Percentiles rank a stretch among this genome's conserved stretches.
These are phyloP conservation scores for Centropristis striata DNA, from an alignment of 2,113 vertebrate species.

Conservation along the genomic window DNA sequence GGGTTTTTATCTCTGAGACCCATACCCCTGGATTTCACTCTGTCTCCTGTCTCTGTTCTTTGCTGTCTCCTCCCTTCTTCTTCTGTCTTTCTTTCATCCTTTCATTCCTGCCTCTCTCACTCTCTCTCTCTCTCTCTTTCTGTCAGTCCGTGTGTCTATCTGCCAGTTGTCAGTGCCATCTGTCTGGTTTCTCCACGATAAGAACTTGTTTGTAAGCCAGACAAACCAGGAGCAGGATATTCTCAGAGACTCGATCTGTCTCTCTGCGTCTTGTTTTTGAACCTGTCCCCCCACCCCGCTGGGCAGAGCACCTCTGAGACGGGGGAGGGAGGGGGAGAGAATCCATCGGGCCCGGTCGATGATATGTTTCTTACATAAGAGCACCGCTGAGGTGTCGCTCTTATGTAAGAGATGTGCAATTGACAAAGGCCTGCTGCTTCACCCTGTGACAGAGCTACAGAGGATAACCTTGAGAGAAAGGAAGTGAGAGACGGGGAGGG, in stretches of 20 bases:
- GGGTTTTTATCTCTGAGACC: constrained; percentile 62
- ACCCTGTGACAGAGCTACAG: background rate
- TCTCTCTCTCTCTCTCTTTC: background rate
- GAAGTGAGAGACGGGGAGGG: background rate
- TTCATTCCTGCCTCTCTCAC: background rate
- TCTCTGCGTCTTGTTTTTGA: background rate
- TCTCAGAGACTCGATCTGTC: background rate
- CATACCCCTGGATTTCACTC: constrained; percentile 42
- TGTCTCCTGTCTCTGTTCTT: constrained; percentile 11
- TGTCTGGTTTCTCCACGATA: constrained; percentile 49
- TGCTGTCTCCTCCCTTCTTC: background rate
- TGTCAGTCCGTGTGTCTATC: constrained; percentile 21
- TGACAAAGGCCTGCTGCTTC: constrained; percentile 16
- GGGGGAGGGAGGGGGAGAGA: background rate
- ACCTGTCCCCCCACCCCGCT: constrained; percentile 5
- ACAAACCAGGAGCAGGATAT: constrained; percentile 25
- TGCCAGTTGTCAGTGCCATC: constrained; percentile 58
- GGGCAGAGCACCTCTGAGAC: background rate
- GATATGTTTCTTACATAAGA: constrained; percentile 50
- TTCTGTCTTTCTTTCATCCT: background rate
- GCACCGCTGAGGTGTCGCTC: constrained; percentile 19
- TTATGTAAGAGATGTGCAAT: constrained; percentile 41
- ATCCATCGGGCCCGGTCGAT: constrained; percentile 9
- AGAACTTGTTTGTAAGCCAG: constrained; percentile 31
- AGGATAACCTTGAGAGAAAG: constrained; percentile 30